Evolutionary conservation across 2,113 vertebrate species (phyloP), one percentile per base, ranked within the genome.

Genomic region (Forbesichthys agassizii): DNA sequence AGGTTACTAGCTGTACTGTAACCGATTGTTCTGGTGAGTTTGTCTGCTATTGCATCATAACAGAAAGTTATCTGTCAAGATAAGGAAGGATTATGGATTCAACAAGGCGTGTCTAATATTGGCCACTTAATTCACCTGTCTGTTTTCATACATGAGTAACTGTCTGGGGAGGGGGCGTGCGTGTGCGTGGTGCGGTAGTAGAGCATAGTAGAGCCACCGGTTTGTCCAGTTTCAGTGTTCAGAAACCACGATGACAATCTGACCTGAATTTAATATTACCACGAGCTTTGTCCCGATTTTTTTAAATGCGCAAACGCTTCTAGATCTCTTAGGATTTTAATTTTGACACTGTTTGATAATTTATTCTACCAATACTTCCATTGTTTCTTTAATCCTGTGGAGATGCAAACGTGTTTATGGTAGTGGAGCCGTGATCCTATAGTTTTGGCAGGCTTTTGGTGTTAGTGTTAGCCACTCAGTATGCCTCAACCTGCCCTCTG

Each of bases 61-160:
- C 73, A 68, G 75, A 82, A 79, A 75, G 14, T 47, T 16, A 18
- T 71, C 48, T 65, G 46, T 20, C 20, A 47, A 9, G 4, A 11
- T 11, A 42, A 52, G 16, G 46, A 49, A 3, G 11, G 36, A 51
- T 48, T 11, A 7, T 16, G 67, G 68, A 56, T 11, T 16, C 8
- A 67, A 60, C 47, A 81, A 90, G 88, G 89, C 77, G 89, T 86
- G 86, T 84, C 85, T 78, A 57, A 20, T 66, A 6, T 64, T 68
- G 79, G 76, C 49, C 74, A 27, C 79, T 69, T 72, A 73, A 82
- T 69, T 82, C 81, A 81, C 77, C 77, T 48, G 74, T 80, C 78
- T 83, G 73, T 71, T 84, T 86, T 81, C 60, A 58, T 49, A 56
- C 51, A 12, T 79, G 73, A 80, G 64, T 78, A 74, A 81, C 14